Base-by-base conservation (phyloP, 2,797 vertebrate genomes). In the Acropternis orthonyx region DNA sequence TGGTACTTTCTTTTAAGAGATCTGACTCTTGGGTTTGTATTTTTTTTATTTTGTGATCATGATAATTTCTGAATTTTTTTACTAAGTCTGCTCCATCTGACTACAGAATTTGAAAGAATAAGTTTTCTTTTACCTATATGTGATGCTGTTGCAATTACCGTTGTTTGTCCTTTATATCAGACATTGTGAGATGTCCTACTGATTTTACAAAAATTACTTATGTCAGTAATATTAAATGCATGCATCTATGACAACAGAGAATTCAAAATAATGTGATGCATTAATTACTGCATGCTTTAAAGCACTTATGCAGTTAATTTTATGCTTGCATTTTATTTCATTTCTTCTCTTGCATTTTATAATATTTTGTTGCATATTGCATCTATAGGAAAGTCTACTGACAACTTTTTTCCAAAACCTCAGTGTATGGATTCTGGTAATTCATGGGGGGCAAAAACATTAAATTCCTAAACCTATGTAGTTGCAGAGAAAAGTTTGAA, bases 221-320 rank as follows among this genome's bases (percentile, higher is more conserved):
- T 5, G 27, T 34, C 59, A 77, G 23, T 34, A 77, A 63, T 63
- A 83, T 21, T 62, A 94, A 85, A 88, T 67, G 10, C 6, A 63
- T 56, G 8, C 16, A 63, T 28, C 61, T 63, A 37, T 56, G 41
- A 56, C 22, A 26, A 14, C 8, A 91, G 46, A 26, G 43, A 77
- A 22, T 95, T 73, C 91, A 26, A 89, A 94, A 91, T 66, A 87
- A 44, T 37, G 61, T 37, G 62, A 14, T 91, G 75, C 10, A 39
- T 83, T 49, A 93, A 76, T 62, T 74, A 37, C 36, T 79, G 71
- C 36, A 72, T 52, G 48, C 46, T 51, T 77, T 94, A 73, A 88
- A 58, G 78, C 81, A 73, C 9, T 84, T 85, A 46, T 74, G 34
- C 46, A 27, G 71, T 63, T 88, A 81, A 58, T 67, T 89, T 91